Conservation (phyloP, 35 echinoderm and acorn worm species). For the Strongylocentrotus purpuratus region DNA sequence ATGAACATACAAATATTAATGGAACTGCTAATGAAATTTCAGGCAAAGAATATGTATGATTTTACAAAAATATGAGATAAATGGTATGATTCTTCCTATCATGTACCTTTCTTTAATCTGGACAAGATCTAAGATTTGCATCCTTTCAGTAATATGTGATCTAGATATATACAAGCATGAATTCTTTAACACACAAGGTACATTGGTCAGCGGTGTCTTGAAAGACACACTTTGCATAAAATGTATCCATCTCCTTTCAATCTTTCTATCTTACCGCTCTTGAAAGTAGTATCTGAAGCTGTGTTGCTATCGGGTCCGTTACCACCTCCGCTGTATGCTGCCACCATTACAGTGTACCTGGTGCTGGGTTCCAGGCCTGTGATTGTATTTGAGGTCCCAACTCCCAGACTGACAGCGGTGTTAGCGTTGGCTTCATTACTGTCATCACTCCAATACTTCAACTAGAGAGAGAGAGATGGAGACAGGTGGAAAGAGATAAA, state of each 20-base stretch:
- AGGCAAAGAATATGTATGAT: too few relatives aligned
- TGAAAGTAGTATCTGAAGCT: conserved; percentile 47
- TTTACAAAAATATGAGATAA: too few relatives aligned
- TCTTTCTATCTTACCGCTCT: background rate
- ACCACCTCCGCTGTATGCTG: conserved; percentile 64
- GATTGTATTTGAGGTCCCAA: conserved; percentile 21
- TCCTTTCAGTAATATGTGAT: too few relatives aligned
- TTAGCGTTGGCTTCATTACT: conserved; percentile 30
- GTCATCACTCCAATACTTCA: conserved; percentile 68
- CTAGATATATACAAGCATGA: background rate
- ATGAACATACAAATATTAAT: too few relatives aligned
- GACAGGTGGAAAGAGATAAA: too few relatives aligned
- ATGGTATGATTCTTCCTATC: too few relatives aligned
- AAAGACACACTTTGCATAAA: background rate
- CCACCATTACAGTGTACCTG: conserved; percentile 57
- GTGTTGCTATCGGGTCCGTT: conserved; percentile 45
- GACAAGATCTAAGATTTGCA: too few relatives aligned
- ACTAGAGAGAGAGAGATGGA: background rate
- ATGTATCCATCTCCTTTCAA: too few relatives aligned
- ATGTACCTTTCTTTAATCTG: too few relatives aligned
- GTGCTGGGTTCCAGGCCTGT: conserved; percentile 47
- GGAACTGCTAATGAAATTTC: too few relatives aligned
- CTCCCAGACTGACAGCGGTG: conserved; percentile 19
- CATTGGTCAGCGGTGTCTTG: background rate
- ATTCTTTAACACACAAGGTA: background rate